These are phyloP conservation scores for Tipula helvola DNA, from an alignment of 2,888 invertebrate genomes.

Conservation along the genomic window DNA sequence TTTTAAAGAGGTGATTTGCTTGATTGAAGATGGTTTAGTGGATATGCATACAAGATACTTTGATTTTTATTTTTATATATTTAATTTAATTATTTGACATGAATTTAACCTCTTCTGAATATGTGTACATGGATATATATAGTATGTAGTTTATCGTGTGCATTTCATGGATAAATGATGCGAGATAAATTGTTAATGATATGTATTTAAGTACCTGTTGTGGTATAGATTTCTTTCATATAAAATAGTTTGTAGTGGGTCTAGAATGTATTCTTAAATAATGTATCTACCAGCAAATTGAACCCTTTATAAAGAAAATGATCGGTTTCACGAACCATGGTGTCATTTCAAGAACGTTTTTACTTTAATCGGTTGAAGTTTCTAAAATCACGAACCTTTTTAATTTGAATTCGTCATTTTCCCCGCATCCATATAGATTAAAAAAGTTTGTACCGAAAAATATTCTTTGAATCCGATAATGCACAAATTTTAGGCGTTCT, in stretches of 20 bases:
- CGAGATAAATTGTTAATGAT: neutral
- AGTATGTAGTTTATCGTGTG: neutral
- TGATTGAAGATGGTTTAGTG: neutral
- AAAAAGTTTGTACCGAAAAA: no score
- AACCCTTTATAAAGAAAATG: no score
- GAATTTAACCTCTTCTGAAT: neutral
- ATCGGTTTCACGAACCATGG: no score
- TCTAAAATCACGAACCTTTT: no score
- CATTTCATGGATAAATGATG: neutral
- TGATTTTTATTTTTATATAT: neutral
- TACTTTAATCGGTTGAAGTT: no score
- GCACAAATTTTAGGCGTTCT: no score
- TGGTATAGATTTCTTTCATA: neutral
- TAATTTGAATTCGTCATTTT: no score
- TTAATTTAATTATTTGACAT: conserved; percentile 4
- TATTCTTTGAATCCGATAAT: no score
- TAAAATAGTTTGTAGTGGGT: neutral
- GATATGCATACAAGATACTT: neutral
- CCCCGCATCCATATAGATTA: no score
- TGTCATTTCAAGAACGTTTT: no score
- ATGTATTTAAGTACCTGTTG: neutral
- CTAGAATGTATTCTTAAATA: neutral
- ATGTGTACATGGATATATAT: neutral
- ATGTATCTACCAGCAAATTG: no score
- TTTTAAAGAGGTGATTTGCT: neutral